Base-by-base conservation (phyloP, 1,140 invertebrate species). In the Nasonia giraulti region DNA sequence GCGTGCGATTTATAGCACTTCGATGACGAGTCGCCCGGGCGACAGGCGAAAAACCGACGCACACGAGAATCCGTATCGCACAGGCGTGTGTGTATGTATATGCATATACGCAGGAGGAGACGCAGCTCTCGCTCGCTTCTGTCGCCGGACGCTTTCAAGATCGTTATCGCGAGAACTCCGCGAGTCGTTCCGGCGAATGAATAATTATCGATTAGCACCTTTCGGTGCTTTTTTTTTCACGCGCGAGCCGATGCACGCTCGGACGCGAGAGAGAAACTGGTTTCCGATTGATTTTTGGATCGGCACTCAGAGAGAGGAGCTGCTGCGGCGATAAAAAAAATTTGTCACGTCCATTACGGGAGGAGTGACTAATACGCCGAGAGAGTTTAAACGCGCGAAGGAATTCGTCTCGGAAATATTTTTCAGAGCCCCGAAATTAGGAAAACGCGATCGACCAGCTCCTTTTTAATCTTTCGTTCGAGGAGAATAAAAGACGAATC, bases 201-300 rank as follows among this genome's bases (percentile, higher is more conserved):
- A 90, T 90, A 90, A 90, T 90, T 89, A 90, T 88, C 88, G 86
- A 88, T 87, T 87, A 88, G 87, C 88, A 86, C 87, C 87, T 84
- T 33, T 62, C 31, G 69, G 50, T 40, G 47, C 50, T 73, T 81
- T 50, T 74, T 27, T 82, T 75, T 74, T n/a, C 37, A 40, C 17
- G n/a, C n/a, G n/a, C n/a, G n/a, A n/a, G n/a, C n/a, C n/a, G n/a
- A n/a, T n/a, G n/a, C 37, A 40, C 17, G 81, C 50, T 76, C n/a
- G 5, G 3, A 33, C 47, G 7, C 50, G 55, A 47, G 12, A 47
- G 47, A 47, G 73, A 74, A 82, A 84, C 83, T 84, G 83, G 83
- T 84, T 80, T 84, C 62, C 83, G 44, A 79, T 84, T 84, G 83
- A 84, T 73, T 79, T 84, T 84, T 74, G 74, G 75, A 74, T 50